phyloP scores from a whole-genome alignment of 2,888 invertebrate genomes.

The Aplocera efformata region DNA sequence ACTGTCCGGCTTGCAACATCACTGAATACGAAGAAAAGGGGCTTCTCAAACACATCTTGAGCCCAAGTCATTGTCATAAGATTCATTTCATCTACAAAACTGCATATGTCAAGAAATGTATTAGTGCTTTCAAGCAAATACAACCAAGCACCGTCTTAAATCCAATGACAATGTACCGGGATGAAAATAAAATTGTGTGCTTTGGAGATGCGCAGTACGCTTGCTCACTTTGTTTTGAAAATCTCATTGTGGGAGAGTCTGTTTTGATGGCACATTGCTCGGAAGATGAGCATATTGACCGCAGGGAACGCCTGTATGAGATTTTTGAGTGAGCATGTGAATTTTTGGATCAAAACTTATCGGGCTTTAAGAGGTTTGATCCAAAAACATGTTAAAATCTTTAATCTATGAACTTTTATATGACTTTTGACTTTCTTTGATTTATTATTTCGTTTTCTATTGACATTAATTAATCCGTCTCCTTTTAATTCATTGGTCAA shows the following conservation, averaged over 20 bases:
- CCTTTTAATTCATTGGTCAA: conserved; percentile 4
- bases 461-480: conserved; percentile 7
- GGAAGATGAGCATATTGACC: conserved; percentile 49
- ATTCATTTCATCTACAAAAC: conserved; percentile 72
- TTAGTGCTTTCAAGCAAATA: conserved; percentile 59
- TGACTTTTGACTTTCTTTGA: conserved; percentile 2
- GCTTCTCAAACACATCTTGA: conserved; percentile 57
- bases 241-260: conserved; percentile 63
- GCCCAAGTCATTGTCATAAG: conserved; percentile 62
- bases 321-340: conserved; percentile 36
- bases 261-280: conserved; percentile 64
- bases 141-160: conserved; percentile 69
- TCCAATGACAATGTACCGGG: conserved; percentile 70
- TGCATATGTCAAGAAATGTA: conserved; percentile 69
- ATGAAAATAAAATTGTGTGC: conserved; percentile 72
- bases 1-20: conserved; percentile 56
- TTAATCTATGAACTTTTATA: neutral
- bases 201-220: conserved; percentile 70
- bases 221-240: conserved; percentile 69
- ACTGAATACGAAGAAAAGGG: conserved; percentile 56
- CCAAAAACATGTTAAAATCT: neutral
- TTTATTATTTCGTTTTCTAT: conserved; percentile 3
- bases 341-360: conserved; percentile 16
- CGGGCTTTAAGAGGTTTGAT: conserved; percentile 10
- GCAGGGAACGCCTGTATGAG: conserved; percentile 49